Base-by-base conservation (phyloP, 1,140 invertebrate genomes). In the Brachionus angularis region DNA sequence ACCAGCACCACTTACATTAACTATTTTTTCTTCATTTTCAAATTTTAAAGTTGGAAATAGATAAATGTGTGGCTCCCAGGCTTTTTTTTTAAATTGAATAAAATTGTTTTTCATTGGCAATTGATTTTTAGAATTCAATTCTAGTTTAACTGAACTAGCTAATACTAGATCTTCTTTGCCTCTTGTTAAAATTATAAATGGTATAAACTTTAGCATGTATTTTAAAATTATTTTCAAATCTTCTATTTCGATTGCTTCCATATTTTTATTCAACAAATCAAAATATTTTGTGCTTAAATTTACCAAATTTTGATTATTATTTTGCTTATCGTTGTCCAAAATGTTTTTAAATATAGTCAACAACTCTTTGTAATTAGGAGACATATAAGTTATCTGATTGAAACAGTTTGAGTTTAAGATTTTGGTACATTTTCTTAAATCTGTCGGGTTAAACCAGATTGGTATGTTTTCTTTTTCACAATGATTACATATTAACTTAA, bases 1-100 rank as follows among this genome's bases (percentile, higher is more conserved):
- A 29, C 67, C 67, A 44, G 67, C 67, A 23, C 67, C 67, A 39
- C 46, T 70, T 25, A 70, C 67, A 52, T 70, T 70, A 12, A 44
- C 34, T 29, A 70, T 34, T 21, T 7, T 27, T 16, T 70, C 47
- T 14, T 70, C 23, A 18, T 31, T 34, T 67, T 47, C 23, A 10
- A 52, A 8, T n/a, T 64, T 33, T 21, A 64, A 18, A 10, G 16
- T 36, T 2, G 46, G 46, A 50, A 36, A 70, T 18, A 52, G 42
- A 50, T 50, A 50, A 4, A 52, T 34, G 29, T 70, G 34, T 16
- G 36, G 27, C n/a, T 52, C n/a, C 31, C 46, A 42, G 3, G 25
- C 39, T 50, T 50, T 42, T 36, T 50, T 23, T 18, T 33, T 46
- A 8, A 53, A 70, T 18, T 34, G n/a, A 5, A 1, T 29, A 5